phyloP scores from a whole-genome alignment of 2,797 vertebrate species.

The Gymnocypris eckloni region DNA sequence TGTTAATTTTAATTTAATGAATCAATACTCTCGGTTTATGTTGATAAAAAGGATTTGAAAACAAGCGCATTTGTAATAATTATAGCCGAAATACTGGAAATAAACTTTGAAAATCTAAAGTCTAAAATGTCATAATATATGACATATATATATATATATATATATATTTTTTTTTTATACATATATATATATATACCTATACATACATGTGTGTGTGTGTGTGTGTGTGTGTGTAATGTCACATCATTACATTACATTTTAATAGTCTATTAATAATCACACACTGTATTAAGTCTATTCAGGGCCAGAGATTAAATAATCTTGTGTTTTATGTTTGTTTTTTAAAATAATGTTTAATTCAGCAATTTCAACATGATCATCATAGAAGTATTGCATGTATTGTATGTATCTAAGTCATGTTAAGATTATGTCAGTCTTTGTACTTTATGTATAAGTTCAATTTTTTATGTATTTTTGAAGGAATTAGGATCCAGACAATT shows the following conservation, averaged over 20 bases:
- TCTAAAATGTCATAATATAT: too few species aligned
- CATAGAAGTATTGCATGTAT: background rate
- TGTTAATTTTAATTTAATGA: constrained; percentile 3
- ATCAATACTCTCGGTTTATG: background rate
- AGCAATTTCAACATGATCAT: background rate
- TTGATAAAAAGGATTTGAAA: background rate
- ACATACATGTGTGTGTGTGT: too few species aligned
- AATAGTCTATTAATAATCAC: background rate
- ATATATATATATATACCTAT: too few species aligned
- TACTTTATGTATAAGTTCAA: too few species aligned
- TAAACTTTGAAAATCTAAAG: too few species aligned
- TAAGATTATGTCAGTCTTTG: background rate
- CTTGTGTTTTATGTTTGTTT: background rate
- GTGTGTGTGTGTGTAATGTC: too few species aligned
- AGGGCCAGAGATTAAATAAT: background rate
- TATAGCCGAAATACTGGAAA: too few species aligned
- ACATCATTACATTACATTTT: background rate
- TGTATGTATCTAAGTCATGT: background rate
- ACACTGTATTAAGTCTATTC: background rate
- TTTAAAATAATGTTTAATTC: background rate
- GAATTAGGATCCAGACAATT: background rate
- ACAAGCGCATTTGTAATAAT: background rate
- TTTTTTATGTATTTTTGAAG: background rate
- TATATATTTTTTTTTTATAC: too few species aligned
- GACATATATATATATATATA: too few species aligned